Conservation (phyloP, 2,797 vertebrate species). For the Nannoperca obscura region DNA sequence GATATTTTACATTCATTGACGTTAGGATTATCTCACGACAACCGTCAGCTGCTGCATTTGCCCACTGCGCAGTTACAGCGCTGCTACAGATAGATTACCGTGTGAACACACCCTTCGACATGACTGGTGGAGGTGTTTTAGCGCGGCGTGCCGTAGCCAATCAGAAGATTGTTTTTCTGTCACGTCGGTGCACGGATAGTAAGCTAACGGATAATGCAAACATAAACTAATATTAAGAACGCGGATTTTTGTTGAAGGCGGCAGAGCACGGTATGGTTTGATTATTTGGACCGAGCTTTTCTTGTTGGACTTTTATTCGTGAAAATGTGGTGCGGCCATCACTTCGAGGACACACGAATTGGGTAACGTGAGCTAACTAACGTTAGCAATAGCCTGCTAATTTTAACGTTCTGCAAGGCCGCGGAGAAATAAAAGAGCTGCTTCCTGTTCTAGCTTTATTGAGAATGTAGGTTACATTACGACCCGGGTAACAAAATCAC, state of each 20-base stretch:
- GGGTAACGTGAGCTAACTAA: conserved; percentile 67
- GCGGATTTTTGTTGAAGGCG: background rate
- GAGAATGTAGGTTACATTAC: conserved; percentile 60
- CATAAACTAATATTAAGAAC: conserved; percentile 73
- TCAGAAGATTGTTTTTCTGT: conserved; percentile 84
- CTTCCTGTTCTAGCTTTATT: conserved; percentile 62
- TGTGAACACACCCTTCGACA: conserved; percentile 65
- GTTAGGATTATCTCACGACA: background rate
- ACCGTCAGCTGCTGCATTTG: background rate
- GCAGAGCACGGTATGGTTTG: background rate
- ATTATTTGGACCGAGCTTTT: conserved; percentile 1
- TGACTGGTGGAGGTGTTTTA: conserved; percentile 84
- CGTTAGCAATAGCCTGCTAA: conserved; percentile 70
- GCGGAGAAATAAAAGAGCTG: conserved; percentile 51
- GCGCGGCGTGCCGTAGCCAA: conserved; percentile 84
- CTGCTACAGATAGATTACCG: conserved; percentile 5
- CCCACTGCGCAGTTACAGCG: conserved; percentile 45
- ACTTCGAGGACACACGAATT: conserved; percentile 37
- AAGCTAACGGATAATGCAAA: conserved; percentile 80
- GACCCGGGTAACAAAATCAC: background rate
- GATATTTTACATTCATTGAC: fast-evolving
- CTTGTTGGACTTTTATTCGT: conserved; percentile 6
- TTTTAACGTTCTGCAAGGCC: conserved; percentile 69
- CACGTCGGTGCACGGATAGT: conserved; percentile 76
- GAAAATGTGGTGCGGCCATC: conserved; percentile 38